phyloP scores from a whole-genome alignment of 2,888 invertebrate genomes.

The Andrena bicolor region DNA sequence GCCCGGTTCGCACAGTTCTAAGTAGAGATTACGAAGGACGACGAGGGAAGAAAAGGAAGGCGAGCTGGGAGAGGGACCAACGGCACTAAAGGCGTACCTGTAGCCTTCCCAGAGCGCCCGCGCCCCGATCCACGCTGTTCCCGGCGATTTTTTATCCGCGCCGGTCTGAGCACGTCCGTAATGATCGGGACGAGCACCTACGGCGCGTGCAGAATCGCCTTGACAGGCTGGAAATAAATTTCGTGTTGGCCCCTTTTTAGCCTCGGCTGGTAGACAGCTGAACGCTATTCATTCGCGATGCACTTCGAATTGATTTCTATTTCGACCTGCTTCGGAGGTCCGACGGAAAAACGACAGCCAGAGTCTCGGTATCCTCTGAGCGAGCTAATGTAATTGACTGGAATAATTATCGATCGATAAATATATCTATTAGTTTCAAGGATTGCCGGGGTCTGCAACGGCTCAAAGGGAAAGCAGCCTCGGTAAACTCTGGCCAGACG shows the following conservation, averaged over 20 bases:
- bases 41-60: conserved; percentile 29
- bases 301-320: conserved; percentile 39
- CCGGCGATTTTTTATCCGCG: conserved; percentile 45
- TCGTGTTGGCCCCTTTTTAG: conserved; percentile 44
- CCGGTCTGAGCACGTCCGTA: conserved; percentile 54
- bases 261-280: neutral
- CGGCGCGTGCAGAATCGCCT: conserved; percentile 67
- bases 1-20: conserved; percentile 45
- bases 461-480: neutral
- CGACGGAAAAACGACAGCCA: neutral
- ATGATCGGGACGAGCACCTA: conserved; percentile 64
- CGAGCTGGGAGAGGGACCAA: neutral
- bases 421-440: neutral
- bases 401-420: neutral
- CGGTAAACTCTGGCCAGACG: neutral
- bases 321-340: neutral
- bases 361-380: neutral
- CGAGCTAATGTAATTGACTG: conserved; percentile 4
- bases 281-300: conserved; percentile 12
- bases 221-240: conserved; percentile 70
- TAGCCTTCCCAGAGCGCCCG: conserved; percentile 10
- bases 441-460: neutral
- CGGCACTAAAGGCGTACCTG: conserved; percentile 27
- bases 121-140: conserved; percentile 6
- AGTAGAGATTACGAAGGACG: conserved; percentile 49